Evolutionary conservation across 2,888 invertebrate species (phyloP).

Genomic region (Microchrysa polita): DNA sequence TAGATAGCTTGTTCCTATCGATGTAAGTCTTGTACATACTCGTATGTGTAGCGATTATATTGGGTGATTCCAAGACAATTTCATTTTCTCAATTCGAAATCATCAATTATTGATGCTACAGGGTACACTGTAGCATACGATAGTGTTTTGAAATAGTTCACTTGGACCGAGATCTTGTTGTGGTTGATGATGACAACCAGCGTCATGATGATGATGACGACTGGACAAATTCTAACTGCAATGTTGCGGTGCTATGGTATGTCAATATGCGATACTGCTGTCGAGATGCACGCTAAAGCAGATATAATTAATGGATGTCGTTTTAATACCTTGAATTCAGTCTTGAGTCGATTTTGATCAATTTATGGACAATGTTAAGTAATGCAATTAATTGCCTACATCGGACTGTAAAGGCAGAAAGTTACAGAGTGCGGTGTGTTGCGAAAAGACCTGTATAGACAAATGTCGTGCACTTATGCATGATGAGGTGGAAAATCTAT

Average conservation of each 20-base stretch:
- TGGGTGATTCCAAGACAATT: slow-evolving; percentile 25
- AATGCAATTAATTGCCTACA: slow-evolving; percentile 20
- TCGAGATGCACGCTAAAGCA: slow-evolving; percentile 26
- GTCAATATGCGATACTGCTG: not conserved
- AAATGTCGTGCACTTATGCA: not conserved
- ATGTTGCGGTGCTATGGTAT: slow-evolving; percentile 23
- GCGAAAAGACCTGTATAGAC: not conserved
- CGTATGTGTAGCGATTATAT: slow-evolving; percentile 17
- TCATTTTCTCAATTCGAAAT: slow-evolving; percentile 14
- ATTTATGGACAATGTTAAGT: slow-evolving; percentile 26
- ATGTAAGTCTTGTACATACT: not conserved
- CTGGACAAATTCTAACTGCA: slow-evolving; percentile 21
- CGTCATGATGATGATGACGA: slow-evolving; percentile 19
- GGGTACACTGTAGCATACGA: too few relatives aligned
- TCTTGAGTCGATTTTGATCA: slow-evolving; percentile 17
- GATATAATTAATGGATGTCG: slow-evolving; percentile 35
- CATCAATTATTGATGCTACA: slow-evolving; percentile 34
- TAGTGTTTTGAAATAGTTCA: slow-evolving; percentile 42
- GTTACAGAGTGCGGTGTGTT: not conserved
- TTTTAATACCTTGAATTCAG: slow-evolving; percentile 27
- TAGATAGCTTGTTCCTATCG: not conserved
- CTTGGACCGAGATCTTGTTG: slow-evolving; percentile 2
- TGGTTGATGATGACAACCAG: not conserved
- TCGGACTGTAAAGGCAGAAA: not conserved
- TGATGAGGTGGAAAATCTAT: too few relatives aligned